phyloP scores from a whole-genome alignment of 2,797 vertebrate species.

The Poecile montanus region DNA sequence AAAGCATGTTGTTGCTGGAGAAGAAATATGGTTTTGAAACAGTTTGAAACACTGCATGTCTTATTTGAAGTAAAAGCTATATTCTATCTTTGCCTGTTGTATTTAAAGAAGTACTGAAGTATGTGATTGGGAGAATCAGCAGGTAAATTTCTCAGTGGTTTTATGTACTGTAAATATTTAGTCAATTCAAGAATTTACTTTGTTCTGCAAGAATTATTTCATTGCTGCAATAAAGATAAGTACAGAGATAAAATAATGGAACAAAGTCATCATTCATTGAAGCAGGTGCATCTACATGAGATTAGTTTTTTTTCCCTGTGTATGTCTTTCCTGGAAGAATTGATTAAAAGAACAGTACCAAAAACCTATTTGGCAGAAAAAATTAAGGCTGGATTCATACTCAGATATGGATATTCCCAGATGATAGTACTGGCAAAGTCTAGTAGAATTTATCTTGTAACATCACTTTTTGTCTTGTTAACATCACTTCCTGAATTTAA shows the following conservation, averaged over 20 bases:
- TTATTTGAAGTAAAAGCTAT: constrained; percentile 46
- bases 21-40: constrained; percentile 72
- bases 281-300: constrained; percentile 15
- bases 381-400: not conserved
- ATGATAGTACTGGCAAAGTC: not conserved
- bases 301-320: not conserved
- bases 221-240: constrained; percentile 4
- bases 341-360: not conserved
- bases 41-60: constrained; percentile 28
- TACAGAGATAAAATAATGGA: not conserved
- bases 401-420: not conserved
- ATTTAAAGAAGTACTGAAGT: not conserved
- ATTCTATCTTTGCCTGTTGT: not conserved
- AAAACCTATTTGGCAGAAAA: not conserved
- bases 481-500: not conserved
- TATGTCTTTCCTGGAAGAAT: not conserved
- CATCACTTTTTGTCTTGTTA: not conserved
- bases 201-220: constrained; percentile 7
- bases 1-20: constrained; percentile 64
- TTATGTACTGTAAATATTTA: constrained; percentile 1
- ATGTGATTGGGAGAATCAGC: not conserved
- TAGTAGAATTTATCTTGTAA: not conserved
- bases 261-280: not conserved
- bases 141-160: constrained; percentile 1
- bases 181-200: constrained; percentile 25